Conservation (phyloP, 1,140 invertebrate genomes). For the Monochamus saltuarius region DNA sequence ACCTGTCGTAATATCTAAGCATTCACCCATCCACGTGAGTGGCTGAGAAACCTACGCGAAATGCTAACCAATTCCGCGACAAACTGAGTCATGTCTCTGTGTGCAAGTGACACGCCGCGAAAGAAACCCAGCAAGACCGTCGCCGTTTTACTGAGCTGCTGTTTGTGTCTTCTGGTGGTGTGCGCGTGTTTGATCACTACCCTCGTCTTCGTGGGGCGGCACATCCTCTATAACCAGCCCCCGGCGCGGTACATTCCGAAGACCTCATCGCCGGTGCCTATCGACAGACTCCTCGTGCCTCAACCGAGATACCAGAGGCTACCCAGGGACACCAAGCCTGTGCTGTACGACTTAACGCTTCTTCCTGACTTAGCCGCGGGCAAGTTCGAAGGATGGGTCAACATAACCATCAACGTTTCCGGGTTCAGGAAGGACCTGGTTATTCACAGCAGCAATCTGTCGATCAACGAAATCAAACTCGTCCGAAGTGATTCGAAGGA, state of each 20-base stretch:
- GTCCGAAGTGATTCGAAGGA: slow-evolving; percentile 18
- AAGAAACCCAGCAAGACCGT: slow-evolving; percentile 31
- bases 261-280: neutral
- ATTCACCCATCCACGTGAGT: slow-evolving; percentile 14
- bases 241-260: slow-evolving; percentile 10
- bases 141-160: slow-evolving; percentile 50
- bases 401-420: slow-evolving; percentile 65
- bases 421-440: slow-evolving; percentile 61
- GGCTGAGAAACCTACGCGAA: neutral
- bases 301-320: slow-evolving; percentile 55
- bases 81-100: slow-evolving; percentile 49
- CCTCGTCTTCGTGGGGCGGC: slow-evolving; percentile 54
- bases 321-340: slow-evolving; percentile 65
- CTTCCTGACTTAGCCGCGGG: slow-evolving; percentile 71
- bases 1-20: neutral
- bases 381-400: slow-evolving; percentile 70
- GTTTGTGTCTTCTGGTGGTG: slow-evolving; percentile 53
- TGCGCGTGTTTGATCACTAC: slow-evolving; percentile 54
- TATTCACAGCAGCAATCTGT: slow-evolving; percentile 69
- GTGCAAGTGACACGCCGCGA: slow-evolving; percentile 19
- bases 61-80: slow-evolving; percentile 16
- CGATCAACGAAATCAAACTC: slow-evolving; percentile 55
- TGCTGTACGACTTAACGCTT: slow-evolving; percentile 74
- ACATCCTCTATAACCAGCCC: slow-evolving; percentile 36
- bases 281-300: neutral